These are phyloP conservation scores for Isaurus tuberculatus DNA, from an alignment of 92 coral and sea anemone genomes.

Conservation along the genomic window DNA sequence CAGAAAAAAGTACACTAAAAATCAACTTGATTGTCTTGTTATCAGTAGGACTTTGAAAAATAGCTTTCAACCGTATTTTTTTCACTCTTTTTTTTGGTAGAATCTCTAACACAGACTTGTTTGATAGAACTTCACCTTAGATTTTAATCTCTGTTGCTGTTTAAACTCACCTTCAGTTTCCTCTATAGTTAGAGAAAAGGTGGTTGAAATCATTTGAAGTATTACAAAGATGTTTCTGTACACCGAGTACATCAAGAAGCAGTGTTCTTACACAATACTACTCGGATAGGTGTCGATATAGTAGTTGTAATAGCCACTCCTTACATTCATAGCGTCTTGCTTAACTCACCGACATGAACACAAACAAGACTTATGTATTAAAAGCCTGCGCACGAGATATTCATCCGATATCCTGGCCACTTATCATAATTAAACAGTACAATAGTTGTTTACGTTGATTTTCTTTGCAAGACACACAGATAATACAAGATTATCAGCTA, in stretches of 20 bases:
- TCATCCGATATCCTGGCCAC: constrained; percentile 15
- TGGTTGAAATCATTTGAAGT: constrained; percentile 6
- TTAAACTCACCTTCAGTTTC: constrained; percentile 10
- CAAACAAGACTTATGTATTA: neutral
- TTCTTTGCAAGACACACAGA: neutral
- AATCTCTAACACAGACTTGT: too few species aligned
- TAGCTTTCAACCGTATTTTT: too few species aligned
- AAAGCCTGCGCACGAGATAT: neutral
- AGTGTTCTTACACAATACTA: neutral
- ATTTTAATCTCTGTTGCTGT: neutral
- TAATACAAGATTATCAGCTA: constrained; percentile 11
- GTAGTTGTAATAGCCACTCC: neutral
- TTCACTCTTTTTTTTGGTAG: too few species aligned
- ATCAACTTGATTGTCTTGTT: too few species aligned
- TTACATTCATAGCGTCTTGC: neutral
- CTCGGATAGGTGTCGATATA: neutral
- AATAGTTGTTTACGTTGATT: neutral
- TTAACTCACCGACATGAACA: neutral
- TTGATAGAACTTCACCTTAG: too few species aligned
- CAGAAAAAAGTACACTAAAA: too few species aligned
- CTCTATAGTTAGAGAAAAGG: neutral
- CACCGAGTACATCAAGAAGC: neutral
- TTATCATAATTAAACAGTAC: constrained; percentile 5
- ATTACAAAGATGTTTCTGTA: neutral
- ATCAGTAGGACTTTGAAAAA: too few species aligned